Conservation (phyloP, 2,888 invertebrate species). For the Nymphalis urticae region DNA sequence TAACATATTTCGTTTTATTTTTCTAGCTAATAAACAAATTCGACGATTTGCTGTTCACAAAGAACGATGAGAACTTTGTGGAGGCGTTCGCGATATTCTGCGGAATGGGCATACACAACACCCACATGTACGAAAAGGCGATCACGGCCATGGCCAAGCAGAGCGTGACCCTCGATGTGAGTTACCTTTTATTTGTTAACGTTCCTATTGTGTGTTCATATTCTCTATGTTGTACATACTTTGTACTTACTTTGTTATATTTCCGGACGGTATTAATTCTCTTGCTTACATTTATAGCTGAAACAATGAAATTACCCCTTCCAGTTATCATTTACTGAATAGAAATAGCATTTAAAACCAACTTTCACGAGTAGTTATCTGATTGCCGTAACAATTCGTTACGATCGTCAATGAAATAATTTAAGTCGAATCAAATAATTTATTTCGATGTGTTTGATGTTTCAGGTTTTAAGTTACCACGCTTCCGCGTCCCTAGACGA, state of each 20-base stretch:
- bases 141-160: constrained; percentile 98
- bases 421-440: too few species aligned
- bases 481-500: constrained; percentile 95
- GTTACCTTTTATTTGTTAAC: constrained; percentile 41
- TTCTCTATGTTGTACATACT: not conserved
- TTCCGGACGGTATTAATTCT: not conserved
- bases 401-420: too few species aligned
- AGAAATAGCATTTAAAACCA: too few species aligned
- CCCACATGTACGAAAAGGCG: constrained; percentile 98
- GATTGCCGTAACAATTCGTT: too few species aligned
- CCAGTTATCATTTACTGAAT: too few species aligned
- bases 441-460: constrained; percentile 18
- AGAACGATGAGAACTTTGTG: constrained; percentile 97
- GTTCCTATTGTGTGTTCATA: not conserved
- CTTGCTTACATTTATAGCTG: too few species aligned
- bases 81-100: constrained; percentile 99
- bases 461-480: constrained; percentile 92
- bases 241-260: not conserved
- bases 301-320: too few species aligned
- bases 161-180: constrained; percentile 95
- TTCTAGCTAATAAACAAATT: constrained; percentile 94
- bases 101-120: constrained; percentile 98
- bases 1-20: constrained; percentile 14
- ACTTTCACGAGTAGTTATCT: too few species aligned
- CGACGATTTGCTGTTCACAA: constrained; percentile 93